A percentile compares a stretch with the other conserved stretches of the same genome.
Evolutionary conservation across 2,113 vertebrate genomes (phyloP).

Genomic region (Callithrix jacchus): DNA sequence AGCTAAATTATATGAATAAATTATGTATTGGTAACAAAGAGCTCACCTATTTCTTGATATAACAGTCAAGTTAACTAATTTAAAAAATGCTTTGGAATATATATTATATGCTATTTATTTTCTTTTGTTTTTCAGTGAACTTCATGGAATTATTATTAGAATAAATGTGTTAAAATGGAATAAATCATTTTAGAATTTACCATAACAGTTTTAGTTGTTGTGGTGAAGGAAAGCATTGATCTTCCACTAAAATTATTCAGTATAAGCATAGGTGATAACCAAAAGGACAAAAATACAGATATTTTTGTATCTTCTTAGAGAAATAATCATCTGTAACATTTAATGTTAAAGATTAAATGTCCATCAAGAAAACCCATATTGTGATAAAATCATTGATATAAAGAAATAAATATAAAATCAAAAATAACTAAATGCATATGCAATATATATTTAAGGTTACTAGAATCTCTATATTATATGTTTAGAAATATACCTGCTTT

Average conservation of each 20-base stretch:
- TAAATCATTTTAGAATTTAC: background rate
- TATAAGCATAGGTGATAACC: background rate
- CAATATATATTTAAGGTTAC: background rate
- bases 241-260: background rate
- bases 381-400: background rate
- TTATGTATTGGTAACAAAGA: constrained; percentile 39
- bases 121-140: background rate
- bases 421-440: background rate
- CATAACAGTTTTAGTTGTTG: background rate
- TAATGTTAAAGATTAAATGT: background rate
- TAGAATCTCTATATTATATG: background rate
- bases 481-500: background rate
- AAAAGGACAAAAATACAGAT: background rate
- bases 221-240: background rate
- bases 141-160: background rate
- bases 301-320: background rate
- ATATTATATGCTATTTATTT: background rate
- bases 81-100: background rate
- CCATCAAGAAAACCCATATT: background rate
- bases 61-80: background rate
- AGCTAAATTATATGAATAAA: constrained; percentile 21
- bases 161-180: background rate
- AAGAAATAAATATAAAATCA: background rate
- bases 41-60: background rate
- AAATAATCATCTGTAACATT: background rate